These are phyloP conservation scores for Philopotamus ludificatus DNA, from an alignment of 1,140 invertebrate genomes.

Conservation along the genomic window DNA sequence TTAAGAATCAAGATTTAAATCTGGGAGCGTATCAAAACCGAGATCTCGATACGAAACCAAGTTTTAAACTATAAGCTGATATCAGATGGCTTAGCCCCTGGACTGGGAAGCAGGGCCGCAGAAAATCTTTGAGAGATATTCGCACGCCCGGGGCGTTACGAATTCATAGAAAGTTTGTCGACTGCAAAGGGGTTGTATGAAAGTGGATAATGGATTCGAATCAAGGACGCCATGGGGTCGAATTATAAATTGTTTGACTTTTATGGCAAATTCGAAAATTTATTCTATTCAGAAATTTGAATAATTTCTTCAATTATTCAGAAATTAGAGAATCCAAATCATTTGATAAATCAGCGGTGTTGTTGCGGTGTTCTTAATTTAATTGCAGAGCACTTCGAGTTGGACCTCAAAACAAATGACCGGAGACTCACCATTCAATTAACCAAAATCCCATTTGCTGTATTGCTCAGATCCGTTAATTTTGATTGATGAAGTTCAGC, in stretches of 20 bases:
- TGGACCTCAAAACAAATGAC: slow-evolving; percentile 16
- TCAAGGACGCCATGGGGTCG: too few relatives aligned
- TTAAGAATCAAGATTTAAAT: too few relatives aligned
- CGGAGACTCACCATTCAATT: slow-evolving; percentile 21
- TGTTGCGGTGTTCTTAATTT: too few relatives aligned
- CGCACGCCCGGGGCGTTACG: neutral
- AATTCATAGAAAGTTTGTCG: too few relatives aligned
- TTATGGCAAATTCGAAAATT: too few relatives aligned
- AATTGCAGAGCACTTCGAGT: slow-evolving; percentile 17
- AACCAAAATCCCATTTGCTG: slow-evolving; percentile 26
- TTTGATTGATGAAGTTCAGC: slow-evolving; percentile 28
- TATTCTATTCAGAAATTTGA: too few relatives aligned
- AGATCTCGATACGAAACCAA: neutral
- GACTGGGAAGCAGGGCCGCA: neutral
- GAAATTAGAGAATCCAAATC: too few relatives aligned
- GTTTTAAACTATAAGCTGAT: neutral
- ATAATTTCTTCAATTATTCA: too few relatives aligned
- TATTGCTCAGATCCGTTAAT: slow-evolving; percentile 24
- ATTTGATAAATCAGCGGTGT: too few relatives aligned
- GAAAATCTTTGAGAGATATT: neutral
- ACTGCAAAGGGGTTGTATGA: too few relatives aligned
- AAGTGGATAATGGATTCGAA: too few relatives aligned
- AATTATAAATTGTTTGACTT: too few relatives aligned
- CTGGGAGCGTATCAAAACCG: neutral
- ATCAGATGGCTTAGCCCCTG: slow-evolving; percentile 3